These are phyloP conservation scores for Parascotia fuliginaria DNA, from an alignment of 2,888 invertebrate species.

Conservation along the genomic window DNA sequence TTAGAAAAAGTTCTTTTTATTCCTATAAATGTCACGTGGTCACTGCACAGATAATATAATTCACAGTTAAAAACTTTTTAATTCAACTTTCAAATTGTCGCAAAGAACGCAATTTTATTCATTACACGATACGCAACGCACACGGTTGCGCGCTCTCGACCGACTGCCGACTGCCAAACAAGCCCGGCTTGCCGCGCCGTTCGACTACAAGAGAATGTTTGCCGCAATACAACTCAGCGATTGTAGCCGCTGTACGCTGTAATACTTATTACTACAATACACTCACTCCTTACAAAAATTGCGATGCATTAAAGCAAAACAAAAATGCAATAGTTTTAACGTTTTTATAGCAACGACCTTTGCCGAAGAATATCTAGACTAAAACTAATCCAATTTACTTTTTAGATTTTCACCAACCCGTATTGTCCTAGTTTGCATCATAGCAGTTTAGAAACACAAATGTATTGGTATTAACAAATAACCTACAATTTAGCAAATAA, in stretches of 20 bases:
- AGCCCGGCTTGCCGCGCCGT: slow-evolving; percentile 9
- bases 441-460: background rate
- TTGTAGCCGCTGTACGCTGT: slow-evolving; percentile 40
- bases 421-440: background rate
- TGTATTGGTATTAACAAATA: background rate
- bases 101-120: slow-evolving; percentile 21
- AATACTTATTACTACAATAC: slow-evolving; percentile 18
- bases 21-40: slow-evolving; percentile 38
- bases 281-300: slow-evolving; percentile 23
- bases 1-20: slow-evolving; percentile 21
- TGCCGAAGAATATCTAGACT: background rate
- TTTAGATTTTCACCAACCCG: background rate
- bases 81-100: slow-evolving; percentile 45
- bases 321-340: background rate
- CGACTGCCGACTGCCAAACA: slow-evolving; percentile 28
- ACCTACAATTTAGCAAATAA: slow-evolving; percentile 3
- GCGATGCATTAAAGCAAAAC: slow-evolving; percentile 4
- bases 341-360: no score
- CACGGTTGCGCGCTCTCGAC: slow-evolving; percentile 50
- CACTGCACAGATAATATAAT: slow-evolving; percentile 44
- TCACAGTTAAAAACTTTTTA: slow-evolving; percentile 43
- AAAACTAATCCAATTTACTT: background rate
- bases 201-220: slow-evolving; percentile 46
- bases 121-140: slow-evolving; percentile 48
- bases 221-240: slow-evolving; percentile 36